Evolutionary conservation across 2,797 vertebrate species (phyloP).

Genomic region (Channa striata): DNA sequence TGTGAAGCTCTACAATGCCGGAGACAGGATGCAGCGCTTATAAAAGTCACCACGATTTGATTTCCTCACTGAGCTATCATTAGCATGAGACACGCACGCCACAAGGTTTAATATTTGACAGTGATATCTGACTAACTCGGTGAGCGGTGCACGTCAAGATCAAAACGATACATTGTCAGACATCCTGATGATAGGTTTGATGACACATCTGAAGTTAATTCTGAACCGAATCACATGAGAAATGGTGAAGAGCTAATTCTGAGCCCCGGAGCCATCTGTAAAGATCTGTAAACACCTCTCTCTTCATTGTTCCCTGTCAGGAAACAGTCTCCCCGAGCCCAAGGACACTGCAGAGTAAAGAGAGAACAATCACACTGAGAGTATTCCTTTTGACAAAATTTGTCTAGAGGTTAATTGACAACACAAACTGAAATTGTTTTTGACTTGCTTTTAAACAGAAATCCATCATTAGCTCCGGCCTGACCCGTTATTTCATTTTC

Average conservation of each 20-base stretch:
- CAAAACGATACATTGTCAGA: constrained; percentile 70
- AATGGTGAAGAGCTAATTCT: constrained; percentile 77
- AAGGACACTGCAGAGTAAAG: constrained; percentile 75
- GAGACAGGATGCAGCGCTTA: constrained; percentile 43
- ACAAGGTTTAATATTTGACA: constrained; percentile 77
- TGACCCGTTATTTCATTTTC: constrained; percentile 62
- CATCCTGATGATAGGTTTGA: constrained; percentile 72
- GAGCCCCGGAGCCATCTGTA: constrained; percentile 75
- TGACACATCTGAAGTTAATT: constrained; percentile 80
- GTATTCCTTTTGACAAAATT: constrained; percentile 70
- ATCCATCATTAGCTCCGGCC: constrained; percentile 57
- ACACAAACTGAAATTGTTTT: constrained; percentile 60
- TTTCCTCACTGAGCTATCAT: constrained; percentile 74
- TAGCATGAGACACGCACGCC: constrained; percentile 70
- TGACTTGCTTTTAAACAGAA: constrained; percentile 67
- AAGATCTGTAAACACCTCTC: constrained; percentile 83
- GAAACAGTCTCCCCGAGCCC: constrained; percentile 75
- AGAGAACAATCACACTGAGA: constrained; percentile 67
- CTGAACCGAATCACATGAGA: constrained; percentile 77
- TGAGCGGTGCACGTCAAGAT: constrained; percentile 71
- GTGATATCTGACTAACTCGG: constrained; percentile 73
- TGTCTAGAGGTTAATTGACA: constrained; percentile 80
- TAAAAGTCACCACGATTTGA: constrained; percentile 49
- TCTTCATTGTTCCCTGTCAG: constrained; percentile 80
- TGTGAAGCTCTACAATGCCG: constrained; percentile 32